A percentile compares a stretch with the other conserved stretches of the same genome.
Conservation (phyloP, 2,113 vertebrate species). For the Eurystomus gularis region DNA sequence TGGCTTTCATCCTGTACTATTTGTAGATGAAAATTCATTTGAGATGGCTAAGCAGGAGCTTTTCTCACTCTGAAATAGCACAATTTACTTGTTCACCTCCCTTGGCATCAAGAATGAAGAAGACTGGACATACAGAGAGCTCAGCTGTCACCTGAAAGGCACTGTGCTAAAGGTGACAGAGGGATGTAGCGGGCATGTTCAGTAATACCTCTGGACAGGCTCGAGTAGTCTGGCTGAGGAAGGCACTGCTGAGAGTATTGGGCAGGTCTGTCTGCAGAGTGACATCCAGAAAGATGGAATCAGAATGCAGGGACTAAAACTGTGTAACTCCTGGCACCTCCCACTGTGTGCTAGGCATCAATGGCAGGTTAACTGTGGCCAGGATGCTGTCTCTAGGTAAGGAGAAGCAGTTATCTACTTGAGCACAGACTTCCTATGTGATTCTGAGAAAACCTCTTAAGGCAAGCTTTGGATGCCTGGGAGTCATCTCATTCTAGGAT, state of each 20-base stretch:
- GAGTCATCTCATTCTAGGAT: not conserved
- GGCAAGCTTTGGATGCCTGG: not conserved
- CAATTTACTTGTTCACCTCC: not conserved
- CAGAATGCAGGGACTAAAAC: not conserved
- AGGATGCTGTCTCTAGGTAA: not conserved
- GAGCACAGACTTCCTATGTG: not conserved
- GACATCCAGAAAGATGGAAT: not conserved
- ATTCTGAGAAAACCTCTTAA: not conserved
- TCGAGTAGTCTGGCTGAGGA: not conserved
- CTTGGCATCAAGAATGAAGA: not conserved
- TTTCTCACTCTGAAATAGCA: not conserved
- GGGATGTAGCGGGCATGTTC: not conserved
- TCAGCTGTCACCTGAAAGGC: not conserved
- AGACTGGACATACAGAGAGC: not conserved
- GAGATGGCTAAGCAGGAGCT: not conserved
- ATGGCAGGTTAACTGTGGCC: not conserved
- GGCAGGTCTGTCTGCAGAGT: not conserved
- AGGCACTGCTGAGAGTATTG: not conserved
- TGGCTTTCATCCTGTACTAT: not conserved
- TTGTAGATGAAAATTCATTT: not conserved
- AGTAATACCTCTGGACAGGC: not conserved
- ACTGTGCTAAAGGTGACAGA: not conserved
- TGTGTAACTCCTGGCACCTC: not conserved
- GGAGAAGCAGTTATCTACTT: not conserved
- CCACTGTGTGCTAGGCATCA: rapidly evolving